These are phyloP conservation scores for Tuta absoluta DNA, from an alignment of 2,888 invertebrate genomes.

Conservation along the genomic window DNA sequence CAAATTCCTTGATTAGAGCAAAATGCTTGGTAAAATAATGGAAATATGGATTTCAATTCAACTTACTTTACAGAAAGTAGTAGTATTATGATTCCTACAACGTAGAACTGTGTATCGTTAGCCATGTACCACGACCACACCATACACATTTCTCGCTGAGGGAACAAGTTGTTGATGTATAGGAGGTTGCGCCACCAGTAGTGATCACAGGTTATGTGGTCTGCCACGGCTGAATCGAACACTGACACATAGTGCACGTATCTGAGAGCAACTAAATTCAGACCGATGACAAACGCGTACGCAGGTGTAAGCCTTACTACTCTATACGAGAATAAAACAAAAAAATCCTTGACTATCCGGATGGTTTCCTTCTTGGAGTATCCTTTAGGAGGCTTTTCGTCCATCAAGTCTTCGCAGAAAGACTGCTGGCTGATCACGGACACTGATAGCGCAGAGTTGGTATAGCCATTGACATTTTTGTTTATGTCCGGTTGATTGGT, in stretches of 20 bases:
- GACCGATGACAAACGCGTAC: conserved; percentile 88
- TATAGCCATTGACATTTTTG: conserved; percentile 73
- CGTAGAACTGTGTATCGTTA: conserved; percentile 89
- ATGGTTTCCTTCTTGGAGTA: conserved; percentile 63
- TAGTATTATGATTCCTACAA: conserved; percentile 84
- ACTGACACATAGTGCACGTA: conserved; percentile 87
- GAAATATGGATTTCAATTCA: conserved; percentile 32
- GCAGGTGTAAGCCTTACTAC: conserved; percentile 89
- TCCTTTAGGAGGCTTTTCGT: conserved; percentile 58
- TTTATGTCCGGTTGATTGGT: conserved; percentile 59
- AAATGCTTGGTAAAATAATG: neutral
- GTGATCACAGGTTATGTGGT: conserved; percentile 86
- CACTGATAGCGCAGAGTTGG: conserved; percentile 66
- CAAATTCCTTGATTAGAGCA: neutral
- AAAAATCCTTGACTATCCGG: conserved; percentile 71
- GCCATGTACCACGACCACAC: conserved; percentile 92
- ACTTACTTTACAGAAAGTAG: conserved; percentile 85
- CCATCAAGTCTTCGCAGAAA: conserved; percentile 70
- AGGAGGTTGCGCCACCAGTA: conserved; percentile 93
- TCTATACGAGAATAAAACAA: conserved; percentile 77
- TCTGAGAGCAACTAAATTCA: conserved; percentile 86
- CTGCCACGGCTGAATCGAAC: conserved; percentile 86
- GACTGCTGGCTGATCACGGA: conserved; percentile 74
- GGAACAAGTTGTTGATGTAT: conserved; percentile 90
- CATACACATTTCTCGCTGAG: conserved; percentile 89